A percentile compares a stretch with the other conserved stretches of the same genome.
Evolutionary conservation across 2,113 vertebrate species (phyloP).

Genomic region (Prolemur simus): DNA sequence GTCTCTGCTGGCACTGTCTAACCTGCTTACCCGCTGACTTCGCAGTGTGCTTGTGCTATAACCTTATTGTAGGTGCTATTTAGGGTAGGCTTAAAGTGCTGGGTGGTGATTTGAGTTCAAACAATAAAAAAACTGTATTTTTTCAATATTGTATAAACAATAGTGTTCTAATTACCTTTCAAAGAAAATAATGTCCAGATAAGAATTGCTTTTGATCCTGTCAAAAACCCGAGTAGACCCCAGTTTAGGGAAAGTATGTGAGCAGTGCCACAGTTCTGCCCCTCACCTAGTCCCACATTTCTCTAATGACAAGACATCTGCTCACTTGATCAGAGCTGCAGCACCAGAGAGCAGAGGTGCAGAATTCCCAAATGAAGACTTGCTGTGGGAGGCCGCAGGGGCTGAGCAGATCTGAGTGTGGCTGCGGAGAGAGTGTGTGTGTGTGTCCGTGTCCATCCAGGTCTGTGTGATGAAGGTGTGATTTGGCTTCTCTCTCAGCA

Average conservation of each 20-base stretch:
- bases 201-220: conserved; percentile 56
- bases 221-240: not conserved
- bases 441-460: not conserved
- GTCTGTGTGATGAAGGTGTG: not conserved
- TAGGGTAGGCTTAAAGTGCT: conserved; percentile 88
- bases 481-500: not conserved
- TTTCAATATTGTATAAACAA: conserved; percentile 87
- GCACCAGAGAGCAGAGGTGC: not conserved
- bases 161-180: conserved; percentile 82
- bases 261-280: not conserved
- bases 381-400: not conserved
- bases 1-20: conserved; percentile 78
- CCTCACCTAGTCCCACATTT: not conserved
- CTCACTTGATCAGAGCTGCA: not conserved
- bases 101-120: conserved; percentile 87
- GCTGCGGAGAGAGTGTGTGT: not conserved
- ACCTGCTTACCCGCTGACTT: conserved; percentile 82
- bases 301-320: not conserved
- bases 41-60: conserved; percentile 89
- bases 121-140: conserved; percentile 88
- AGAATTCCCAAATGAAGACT: not conserved
- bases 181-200: conserved; percentile 57
- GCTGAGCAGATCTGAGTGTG: not conserved
- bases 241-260: not conserved
- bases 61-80: conserved; percentile 88